These are phyloP conservation scores for Amblyopsis hoosieri DNA, from an alignment of 2,797 vertebrate genomes.

Conservation along the genomic window DNA sequence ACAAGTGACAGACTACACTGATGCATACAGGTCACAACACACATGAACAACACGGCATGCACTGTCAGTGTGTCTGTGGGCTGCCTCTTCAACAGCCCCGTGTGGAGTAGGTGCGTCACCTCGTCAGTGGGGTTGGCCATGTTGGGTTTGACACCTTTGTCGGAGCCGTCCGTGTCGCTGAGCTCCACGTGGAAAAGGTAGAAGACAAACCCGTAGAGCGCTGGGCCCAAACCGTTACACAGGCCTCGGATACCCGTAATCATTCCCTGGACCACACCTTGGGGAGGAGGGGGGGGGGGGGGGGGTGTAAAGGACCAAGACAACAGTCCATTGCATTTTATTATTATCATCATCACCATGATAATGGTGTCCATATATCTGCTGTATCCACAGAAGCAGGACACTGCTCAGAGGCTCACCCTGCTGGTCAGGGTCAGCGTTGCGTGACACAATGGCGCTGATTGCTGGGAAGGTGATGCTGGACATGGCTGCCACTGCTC, in stretches of 20 bases:
- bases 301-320: neutral
- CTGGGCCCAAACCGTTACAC: slow-evolving; percentile 88
- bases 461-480: slow-evolving; percentile 94
- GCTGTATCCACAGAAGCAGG: no score
- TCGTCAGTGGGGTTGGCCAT: slow-evolving; percentile 92
- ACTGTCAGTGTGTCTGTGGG: no score
- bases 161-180: slow-evolving; percentile 81
- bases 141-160: slow-evolving; percentile 83
- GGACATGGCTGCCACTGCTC: slow-evolving; percentile 91
- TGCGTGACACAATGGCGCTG: slow-evolving; percentile 91
- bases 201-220: slow-evolving; percentile 90
- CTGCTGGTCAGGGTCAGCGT: slow-evolving; percentile 91
- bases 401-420: slow-evolving; percentile 62
- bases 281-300: neutral
- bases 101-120: slow-evolving; percentile 63
- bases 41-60: no score
- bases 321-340: neutral
- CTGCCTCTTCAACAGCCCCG: no score
- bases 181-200: slow-evolving; percentile 91
- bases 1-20: no score
- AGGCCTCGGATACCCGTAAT: slow-evolving; percentile 90
- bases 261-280: slow-evolving; percentile 93
- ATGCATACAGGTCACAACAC: no score
- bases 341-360: no score
- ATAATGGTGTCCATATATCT: no score